phyloP scores from a whole-genome alignment of 2,888 invertebrate species.

The Seira ritae region DNA sequence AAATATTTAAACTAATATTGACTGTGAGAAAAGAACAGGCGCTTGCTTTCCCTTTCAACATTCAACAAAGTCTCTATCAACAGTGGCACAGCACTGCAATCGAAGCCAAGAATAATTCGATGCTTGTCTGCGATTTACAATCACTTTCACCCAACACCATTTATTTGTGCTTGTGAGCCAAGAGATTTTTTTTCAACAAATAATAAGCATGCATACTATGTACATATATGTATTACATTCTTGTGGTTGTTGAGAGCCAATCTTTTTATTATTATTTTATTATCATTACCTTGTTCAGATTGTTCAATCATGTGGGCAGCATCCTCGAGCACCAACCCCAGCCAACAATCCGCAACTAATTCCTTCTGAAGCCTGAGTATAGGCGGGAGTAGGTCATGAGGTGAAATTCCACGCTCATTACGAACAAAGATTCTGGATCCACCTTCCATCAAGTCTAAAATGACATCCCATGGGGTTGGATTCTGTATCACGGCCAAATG shows the following conservation, averaged over 20 bases:
- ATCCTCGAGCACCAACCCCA: constrained; percentile 73
- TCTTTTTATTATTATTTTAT: neutral
- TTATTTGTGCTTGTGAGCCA: too few species aligned
- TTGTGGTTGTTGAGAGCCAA: neutral
- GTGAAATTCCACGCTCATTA: constrained; percentile 78
- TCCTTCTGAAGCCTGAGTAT: constrained; percentile 75
- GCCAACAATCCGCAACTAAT: constrained; percentile 77
- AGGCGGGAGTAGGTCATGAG: constrained; percentile 78
- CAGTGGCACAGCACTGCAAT: too few species aligned
- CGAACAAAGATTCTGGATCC: constrained; percentile 77
- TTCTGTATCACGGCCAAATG: constrained; percentile 79
- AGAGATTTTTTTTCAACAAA: too few species aligned
- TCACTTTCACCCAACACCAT: too few species aligned
- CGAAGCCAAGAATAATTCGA: too few species aligned
- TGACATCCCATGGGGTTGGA: constrained; percentile 78
- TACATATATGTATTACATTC: too few species aligned
- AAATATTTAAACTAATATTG: too few species aligned
- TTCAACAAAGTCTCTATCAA: too few species aligned
- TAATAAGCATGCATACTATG: too few species aligned
- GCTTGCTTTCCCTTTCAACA: too few species aligned
- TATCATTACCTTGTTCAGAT: constrained; percentile 71
- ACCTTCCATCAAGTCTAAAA: constrained; percentile 77
- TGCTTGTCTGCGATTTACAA: too few species aligned
- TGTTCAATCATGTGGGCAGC: constrained; percentile 73
- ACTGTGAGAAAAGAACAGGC: too few species aligned